Evolutionary conservation across 2,888 invertebrate genomes (phyloP).

Genomic region (Pemphredon lugubris): DNA sequence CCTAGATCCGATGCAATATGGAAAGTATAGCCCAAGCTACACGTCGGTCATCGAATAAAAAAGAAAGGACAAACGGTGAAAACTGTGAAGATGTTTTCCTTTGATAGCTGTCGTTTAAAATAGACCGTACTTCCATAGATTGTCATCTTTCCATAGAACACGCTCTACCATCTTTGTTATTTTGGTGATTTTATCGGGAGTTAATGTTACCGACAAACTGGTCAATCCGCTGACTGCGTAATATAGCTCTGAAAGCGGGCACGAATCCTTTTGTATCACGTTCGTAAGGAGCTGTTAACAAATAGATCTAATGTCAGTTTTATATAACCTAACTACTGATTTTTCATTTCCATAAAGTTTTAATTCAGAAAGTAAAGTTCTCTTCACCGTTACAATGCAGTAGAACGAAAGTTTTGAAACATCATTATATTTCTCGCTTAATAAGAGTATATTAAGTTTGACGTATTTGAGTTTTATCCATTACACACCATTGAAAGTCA

Average conservation of each 20-base stretch:
- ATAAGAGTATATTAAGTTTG: background rate
- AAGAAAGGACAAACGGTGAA: background rate
- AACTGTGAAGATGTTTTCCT: background rate
- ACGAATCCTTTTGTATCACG: slow-evolving; percentile 86
- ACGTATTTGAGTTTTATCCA: background rate
- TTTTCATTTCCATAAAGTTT: slow-evolving; percentile 12
- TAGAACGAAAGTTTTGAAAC: slow-evolving; percentile 75
- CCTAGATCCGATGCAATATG: slow-evolving; percentile 90
- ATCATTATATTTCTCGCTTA: slow-evolving; percentile 70
- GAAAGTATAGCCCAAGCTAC: slow-evolving; percentile 93
- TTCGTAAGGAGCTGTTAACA: slow-evolving; percentile 80
- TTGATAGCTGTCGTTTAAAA: slow-evolving; percentile 5
- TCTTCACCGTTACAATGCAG: slow-evolving; percentile 70
- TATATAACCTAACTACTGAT: background rate
- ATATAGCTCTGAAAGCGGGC: slow-evolving; percentile 87
- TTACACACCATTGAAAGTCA: background rate
- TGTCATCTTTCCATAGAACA: slow-evolving; percentile 92
- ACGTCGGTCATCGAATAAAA: no score
- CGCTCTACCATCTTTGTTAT: slow-evolving; percentile 88
- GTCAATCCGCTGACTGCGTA: slow-evolving; percentile 88
- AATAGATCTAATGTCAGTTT: background rate
- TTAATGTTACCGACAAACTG: slow-evolving; percentile 85
- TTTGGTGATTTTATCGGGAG: slow-evolving; percentile 84
- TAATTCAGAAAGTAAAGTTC: slow-evolving; percentile 46
- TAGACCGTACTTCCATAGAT: slow-evolving; percentile 84